Percentiles rank a stretch among this genome's conserved stretches.
Evolutionary conservation across 2,797 vertebrate genomes (phyloP).

Genomic region (Aythya fuligula): DNA sequence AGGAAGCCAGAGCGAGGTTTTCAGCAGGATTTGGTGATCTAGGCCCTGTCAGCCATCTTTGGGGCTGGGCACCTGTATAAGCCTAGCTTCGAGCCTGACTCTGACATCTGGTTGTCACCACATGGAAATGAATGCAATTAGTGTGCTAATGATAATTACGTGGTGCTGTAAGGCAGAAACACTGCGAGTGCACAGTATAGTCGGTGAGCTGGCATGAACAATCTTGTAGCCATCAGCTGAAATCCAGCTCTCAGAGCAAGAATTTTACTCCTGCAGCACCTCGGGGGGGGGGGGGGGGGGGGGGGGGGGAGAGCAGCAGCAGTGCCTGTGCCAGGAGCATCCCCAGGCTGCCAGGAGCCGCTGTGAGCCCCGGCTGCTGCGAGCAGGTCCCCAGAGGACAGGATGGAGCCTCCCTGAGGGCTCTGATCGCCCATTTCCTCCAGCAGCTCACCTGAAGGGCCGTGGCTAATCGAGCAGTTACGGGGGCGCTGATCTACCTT

Average conservation of each 20-base stretch:
- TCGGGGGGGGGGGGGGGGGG: not conserved
- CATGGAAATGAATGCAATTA: not conserved
- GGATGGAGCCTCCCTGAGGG: conserved; percentile 19
- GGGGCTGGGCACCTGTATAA: not conserved
- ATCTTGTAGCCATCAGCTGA: not conserved
- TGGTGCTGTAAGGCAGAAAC: not conserved
- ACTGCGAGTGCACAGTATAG: not conserved
- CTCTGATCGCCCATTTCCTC: conserved; percentile 68
- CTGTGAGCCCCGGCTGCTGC: not conserved
- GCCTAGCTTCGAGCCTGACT: not conserved
- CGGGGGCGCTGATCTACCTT: conserved; percentile 70
- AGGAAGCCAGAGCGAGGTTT: not conserved
- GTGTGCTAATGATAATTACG: not conserved
- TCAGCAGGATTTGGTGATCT: not conserved
- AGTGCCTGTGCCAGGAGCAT: not conserved
- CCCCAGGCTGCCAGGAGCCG: too few relatives aligned
- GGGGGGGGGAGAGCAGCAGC: not conserved
- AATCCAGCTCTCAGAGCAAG: not conserved
- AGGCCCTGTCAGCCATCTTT: not conserved
- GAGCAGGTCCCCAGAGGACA: conserved; percentile 5
- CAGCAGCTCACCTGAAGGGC: conserved; percentile 74
- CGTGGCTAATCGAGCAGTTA: conserved; percentile 75
- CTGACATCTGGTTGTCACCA: rapidly evolving
- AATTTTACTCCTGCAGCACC: not conserved
- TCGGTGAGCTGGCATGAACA: not conserved